Base-by-base conservation (phyloP, 2,113 vertebrate genomes). In the Ciconia stormi region DNA sequence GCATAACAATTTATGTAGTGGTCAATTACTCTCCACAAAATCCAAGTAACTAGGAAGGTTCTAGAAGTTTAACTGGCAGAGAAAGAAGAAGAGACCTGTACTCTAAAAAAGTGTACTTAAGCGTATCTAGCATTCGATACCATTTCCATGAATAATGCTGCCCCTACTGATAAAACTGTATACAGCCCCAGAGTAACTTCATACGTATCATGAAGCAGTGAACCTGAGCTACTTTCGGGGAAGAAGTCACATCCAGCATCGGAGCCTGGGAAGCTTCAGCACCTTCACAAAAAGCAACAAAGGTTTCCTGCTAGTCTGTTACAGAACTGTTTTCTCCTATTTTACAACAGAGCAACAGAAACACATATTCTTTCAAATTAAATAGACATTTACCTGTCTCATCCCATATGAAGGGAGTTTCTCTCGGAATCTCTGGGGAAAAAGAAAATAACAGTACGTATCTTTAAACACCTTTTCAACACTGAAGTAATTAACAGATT, bases 381-480 rank as follows among this genome's bases (percentile, higher is more conserved):
- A 72, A 50, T 0, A 11, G 22, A 50, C 19, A 42, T 89, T 94
- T 98, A 99, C 99, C 99, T 99, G 98, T 98, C 97, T 99, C 98
- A 99, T 99, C 34, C 94, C 93, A 52, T 99, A 99, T 0, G 99
- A 99, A 40, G 99, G 99, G 7, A 99, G 98, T 86, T 99, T 99
- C 97, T 99, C 98, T 74, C 99, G 98, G 97, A 99, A 99, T 95
- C 93, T 98, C 99, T 99, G 94, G 9, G 89, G 82, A 88, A 91
- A 67, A 85, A 76, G 18, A 97, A 89, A 89, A n/a, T 15, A 63
- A 86, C 21, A 65, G 34, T 13, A 11, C 5, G 7, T 16, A 18
- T n/a, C 62, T 87, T 89, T 50, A 70, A 82, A 62, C 38, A 49
- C 7, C 22, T 65, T 15, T 55, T 30, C 71, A 87, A 62, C 25